Evolutionary conservation across 1,140 invertebrate genomes (phyloP), one percentile per base, ranked within the genome.

Genomic region (Phthorimaea operculella): DNA sequence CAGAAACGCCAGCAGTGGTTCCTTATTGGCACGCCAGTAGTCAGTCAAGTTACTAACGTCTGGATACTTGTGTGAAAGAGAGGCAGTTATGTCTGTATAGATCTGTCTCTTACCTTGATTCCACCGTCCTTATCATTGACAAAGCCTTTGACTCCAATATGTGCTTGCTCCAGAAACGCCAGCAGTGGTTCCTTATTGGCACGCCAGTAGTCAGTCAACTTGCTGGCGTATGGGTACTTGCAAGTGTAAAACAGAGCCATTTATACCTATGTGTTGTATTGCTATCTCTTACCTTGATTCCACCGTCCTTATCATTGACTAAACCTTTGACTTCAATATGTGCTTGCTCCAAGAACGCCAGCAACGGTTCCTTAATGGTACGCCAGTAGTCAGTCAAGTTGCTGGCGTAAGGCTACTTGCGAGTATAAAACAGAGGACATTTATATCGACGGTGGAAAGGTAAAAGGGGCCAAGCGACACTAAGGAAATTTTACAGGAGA

Each of bases 1-100:
- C 51, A 99, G 91, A 71, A 91, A 98, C 6, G 91, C 88, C 6
- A 99, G 71, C 42, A 99, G 72, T 14, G 97, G 87, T 67, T 95
- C 94, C 74, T 93, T 93, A 79, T 99, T 99, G 47, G 91, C 87
- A 9, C 84, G 66, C 98, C 98, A 99, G 86, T 96, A 94, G 11
- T 84, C 71, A 0, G 90, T 88, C 63, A 99, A 76, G 4, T 89
- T 79, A 3, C 83, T 86, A 0, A 92, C 90, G 4, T 62, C 55
- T 0, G 98, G 97, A 85, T 92, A 98, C 86, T 28, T 28, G 21
- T n/a, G n/a, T n/a, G n/a, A n/a, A 28, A 28, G 21, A 28, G 21
- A 4, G 6, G 21, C 21, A 28, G 2, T 28, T 28, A 28, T 28
- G 21, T 28, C 21, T 6, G 21, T 28, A 28, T 28, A 28, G 21